Evolutionary conservation across 2,888 invertebrate species (phyloP), one percentile per base, ranked within the genome.

Genomic region (Invenusta paracnida): DNA sequence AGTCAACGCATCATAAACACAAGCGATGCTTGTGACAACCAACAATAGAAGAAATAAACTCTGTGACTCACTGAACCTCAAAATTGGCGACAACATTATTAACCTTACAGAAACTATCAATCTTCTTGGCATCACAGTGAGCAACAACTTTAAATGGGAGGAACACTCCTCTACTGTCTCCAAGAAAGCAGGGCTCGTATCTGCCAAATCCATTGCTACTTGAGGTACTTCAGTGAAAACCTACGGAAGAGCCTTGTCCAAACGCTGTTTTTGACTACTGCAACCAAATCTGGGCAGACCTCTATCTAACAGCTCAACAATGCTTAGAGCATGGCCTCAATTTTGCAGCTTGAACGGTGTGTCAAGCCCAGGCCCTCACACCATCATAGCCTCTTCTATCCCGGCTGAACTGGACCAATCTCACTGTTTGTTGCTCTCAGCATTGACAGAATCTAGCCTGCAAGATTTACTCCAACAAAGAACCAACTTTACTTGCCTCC

Each of bases 241-340:
- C 73, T 73, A 73, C 73, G 73, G 73, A 73, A 73, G 73, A 73
- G 73, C 73, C 73, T 73, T 25, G 27, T 73, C 73, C 73, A 73
- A 73, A 73, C 25, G 73, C 73, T 73, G 73, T 73, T 73, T 73
- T 73, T 73, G 25, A 25, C 73, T 73, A 73, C 73, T 73, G 73
- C 73, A 25, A 73, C 17, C 5, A 73, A 73, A 23, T 73, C 23
- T 73, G 73, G 73, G 73, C 73, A 73, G 27, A 73, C 25, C 73
- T 73, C 73, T 73, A 5, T n/a, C 25, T 23, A 73, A 73, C 27
- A 73, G 73, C 73, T 73, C 73, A 73, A 73, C 73, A 73, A 73
- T 73, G 73, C 5, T 23, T 73, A 73, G 73, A 23, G 73, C 25
- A 23, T 73, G 73, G 73, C 73, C 73, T 73, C 73, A 73, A 73